A percentile compares a stretch with the other conserved stretches of the same genome.
Evolutionary conservation across 2,888 invertebrate species (phyloP).

Genomic region (Erebia aethiops): DNA sequence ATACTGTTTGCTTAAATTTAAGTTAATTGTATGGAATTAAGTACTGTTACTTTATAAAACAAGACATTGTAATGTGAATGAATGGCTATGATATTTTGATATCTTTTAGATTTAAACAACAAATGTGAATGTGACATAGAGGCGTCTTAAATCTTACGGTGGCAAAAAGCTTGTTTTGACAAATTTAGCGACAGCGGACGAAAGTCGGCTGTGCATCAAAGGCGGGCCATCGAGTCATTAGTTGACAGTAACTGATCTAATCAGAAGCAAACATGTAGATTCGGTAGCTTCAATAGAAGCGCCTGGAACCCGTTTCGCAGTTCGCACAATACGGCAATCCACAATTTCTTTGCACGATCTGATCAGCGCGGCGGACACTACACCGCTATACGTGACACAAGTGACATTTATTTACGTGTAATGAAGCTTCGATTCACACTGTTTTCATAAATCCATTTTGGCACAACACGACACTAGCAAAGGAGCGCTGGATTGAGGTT

Average conservation of each 20-base stretch:
- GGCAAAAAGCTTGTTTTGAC: constrained; percentile 54
- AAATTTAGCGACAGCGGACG: constrained; percentile 53
- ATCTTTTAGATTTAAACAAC: neutral
- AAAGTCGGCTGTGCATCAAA: constrained; percentile 59
- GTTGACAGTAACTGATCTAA: constrained; percentile 28
- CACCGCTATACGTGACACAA: constrained; percentile 68
- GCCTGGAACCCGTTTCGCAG: constrained; percentile 67
- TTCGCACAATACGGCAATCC: constrained; percentile 61
- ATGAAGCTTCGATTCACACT: constrained; percentile 66
- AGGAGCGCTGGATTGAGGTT: constrained; percentile 67
- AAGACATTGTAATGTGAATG: too few species aligned
- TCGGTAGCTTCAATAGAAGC: constrained; percentile 63
- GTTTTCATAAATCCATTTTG: constrained; percentile 66
- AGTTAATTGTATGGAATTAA: too few species aligned
- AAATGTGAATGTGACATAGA: neutral
- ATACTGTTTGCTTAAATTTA: too few species aligned
- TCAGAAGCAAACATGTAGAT: constrained; percentile 58
- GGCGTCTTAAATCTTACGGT: constrained; percentile 15
- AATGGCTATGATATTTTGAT: neutral
- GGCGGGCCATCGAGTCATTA: constrained; percentile 43
- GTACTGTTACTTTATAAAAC: too few species aligned
- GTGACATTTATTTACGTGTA: constrained; percentile 74
- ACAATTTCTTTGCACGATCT: constrained; percentile 69
- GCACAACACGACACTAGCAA: constrained; percentile 75
- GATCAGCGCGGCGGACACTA: constrained; percentile 68